Evolutionary conservation across 2,113 vertebrate species (phyloP).

Genomic region (Neodontobutis hainanensis): DNA sequence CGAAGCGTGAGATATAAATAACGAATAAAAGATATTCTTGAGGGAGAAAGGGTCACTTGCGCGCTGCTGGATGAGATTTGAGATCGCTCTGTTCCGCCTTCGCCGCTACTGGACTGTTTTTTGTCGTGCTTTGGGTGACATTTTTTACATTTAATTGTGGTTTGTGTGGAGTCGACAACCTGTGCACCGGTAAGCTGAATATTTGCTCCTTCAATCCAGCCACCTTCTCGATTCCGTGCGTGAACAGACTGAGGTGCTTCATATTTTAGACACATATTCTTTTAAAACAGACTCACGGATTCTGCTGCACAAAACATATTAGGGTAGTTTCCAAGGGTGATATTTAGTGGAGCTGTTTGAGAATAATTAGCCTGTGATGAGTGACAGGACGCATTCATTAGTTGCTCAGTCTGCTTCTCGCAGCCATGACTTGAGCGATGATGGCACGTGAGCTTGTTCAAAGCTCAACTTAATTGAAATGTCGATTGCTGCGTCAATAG

Average conservation of each 20-base stretch:
- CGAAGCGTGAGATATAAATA: constrained; percentile 72
- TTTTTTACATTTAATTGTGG: constrained; percentile 61
- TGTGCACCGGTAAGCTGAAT: constrained; percentile 69
- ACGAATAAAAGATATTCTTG: constrained; percentile 65
- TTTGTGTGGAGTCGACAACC: constrained; percentile 63
- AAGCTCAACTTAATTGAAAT: constrained; percentile 64
- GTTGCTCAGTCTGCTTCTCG: constrained; percentile 22
- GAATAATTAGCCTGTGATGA: constrained; percentile 27
- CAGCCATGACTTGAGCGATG: constrained; percentile 56
- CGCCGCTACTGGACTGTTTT: constrained; percentile 76
- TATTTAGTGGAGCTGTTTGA: neutral
- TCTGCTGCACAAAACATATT: too few relatives aligned
- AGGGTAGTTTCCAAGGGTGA: neutral
- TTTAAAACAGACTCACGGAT: too few relatives aligned
- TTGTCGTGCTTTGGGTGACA: constrained; percentile 58
- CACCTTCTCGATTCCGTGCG: neutral
- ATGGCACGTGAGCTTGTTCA: constrained; percentile 30
- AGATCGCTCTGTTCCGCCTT: constrained; percentile 70
- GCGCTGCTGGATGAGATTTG: constrained; percentile 75
- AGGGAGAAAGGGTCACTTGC: constrained; percentile 77
- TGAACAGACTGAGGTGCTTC: neutral
- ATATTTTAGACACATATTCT: neutral
- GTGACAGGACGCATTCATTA: constrained; percentile 41
- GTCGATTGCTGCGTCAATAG: constrained; percentile 58
- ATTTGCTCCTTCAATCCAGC: constrained; percentile 40